Conservation (phyloP, 64 coral and sea anemone genomes). For the Acropora yongei region DNA sequence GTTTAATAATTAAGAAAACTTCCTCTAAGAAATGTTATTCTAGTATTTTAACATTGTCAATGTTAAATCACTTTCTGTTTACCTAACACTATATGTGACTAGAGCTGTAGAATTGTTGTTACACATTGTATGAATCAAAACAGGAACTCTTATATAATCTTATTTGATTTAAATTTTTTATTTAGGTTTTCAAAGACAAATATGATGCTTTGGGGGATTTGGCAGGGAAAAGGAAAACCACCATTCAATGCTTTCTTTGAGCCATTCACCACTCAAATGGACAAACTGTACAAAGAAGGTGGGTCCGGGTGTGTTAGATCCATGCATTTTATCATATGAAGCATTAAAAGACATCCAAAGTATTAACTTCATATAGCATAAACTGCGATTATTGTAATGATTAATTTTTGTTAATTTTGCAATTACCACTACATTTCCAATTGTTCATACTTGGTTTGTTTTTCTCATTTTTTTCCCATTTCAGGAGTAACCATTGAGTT, state of each 20-base stretch:
- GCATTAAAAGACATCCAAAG: too few relatives aligned
- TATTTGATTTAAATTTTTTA: neutral
- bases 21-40: neutral
- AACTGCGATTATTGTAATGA: too few relatives aligned
- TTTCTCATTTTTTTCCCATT: neutral
- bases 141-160: neutral
- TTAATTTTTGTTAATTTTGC: too few relatives aligned
- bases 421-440: too few relatives aligned
- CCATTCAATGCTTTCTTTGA: slow-evolving; percentile 9
- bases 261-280: slow-evolving; percentile 51
- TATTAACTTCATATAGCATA: too few relatives aligned
- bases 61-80: too few relatives aligned
- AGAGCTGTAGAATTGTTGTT: neutral
- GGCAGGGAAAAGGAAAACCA: slow-evolving; percentile 44
- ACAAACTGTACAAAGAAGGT: slow-evolving; percentile 24
- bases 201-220: slow-evolving; percentile 54
- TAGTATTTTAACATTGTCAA: too few relatives aligned
- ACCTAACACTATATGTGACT: too few relatives aligned
- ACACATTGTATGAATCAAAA: neutral
- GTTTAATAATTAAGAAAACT: neutral
- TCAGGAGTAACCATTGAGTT: neutral
- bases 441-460: neutral
- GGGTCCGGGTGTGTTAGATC: neutral
- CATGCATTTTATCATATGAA: too few relatives aligned
- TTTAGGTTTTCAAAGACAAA: slow-evolving; percentile 54